Evolutionary conservation across 2,797 vertebrate species (phyloP).

Genomic region (Tapera naevia): DNA sequence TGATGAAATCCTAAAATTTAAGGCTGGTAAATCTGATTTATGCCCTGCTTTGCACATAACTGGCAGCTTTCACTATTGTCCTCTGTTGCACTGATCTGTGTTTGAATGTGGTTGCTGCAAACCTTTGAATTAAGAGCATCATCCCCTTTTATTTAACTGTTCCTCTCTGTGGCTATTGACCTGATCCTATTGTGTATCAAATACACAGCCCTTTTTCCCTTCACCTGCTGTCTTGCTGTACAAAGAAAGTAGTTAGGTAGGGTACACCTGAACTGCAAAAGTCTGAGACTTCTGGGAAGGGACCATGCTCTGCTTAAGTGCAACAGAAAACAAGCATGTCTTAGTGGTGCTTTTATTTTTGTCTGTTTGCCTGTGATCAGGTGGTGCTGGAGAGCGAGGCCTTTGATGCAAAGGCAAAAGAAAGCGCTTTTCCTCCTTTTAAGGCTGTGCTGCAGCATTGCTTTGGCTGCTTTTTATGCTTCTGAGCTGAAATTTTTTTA

Average conservation of each 20-base stretch:
- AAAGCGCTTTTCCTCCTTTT: not conserved
- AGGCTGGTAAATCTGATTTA: not conserved
- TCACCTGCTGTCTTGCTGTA: not conserved
- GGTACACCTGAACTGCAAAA: not conserved
- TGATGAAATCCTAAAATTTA: not conserved
- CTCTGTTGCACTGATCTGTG: constrained; percentile 22
- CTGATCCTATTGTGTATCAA: not conserved
- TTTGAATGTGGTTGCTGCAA: constrained; percentile 20
- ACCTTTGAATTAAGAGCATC: not conserved
- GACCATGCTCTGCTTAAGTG: not conserved
- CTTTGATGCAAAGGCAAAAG: constrained; percentile 6
- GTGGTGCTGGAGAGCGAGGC: not conserved
- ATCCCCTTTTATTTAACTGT: not conserved
- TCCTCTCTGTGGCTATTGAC: not conserved
- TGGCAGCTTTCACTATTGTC: constrained; percentile 34
- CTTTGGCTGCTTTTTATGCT: not conserved
- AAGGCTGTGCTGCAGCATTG: not conserved
- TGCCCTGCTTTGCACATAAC: constrained; percentile 55
- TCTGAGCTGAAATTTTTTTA: not conserved
- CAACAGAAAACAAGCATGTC: not conserved
- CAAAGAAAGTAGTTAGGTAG: not conserved
- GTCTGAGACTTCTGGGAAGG: not conserved
- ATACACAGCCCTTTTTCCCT: not conserved
- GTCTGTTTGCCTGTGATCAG: not conserved
- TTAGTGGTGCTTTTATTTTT: not conserved